These are phyloP conservation scores for Prunella fulvescens DNA, from an alignment of 2,113 vertebrate genomes.

Conservation along the genomic window DNA sequence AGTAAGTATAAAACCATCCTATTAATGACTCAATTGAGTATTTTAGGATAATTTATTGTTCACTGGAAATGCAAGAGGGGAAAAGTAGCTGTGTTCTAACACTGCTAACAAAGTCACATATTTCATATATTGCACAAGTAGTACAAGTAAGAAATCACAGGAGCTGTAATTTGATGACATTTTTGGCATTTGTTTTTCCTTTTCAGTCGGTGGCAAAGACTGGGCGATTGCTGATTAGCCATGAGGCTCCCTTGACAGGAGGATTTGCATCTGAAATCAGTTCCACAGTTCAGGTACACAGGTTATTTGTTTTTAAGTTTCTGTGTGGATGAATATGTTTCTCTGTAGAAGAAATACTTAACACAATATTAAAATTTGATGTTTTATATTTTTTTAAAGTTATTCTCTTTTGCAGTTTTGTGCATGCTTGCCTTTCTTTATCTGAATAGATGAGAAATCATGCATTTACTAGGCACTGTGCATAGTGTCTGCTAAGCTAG, in stretches of 20 bases:
- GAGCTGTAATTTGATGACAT: background rate
- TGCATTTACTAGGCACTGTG: background rate
- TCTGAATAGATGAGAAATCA: background rate
- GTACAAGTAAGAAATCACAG: background rate
- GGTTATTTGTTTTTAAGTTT: background rate
- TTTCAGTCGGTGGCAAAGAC: conserved; percentile 94
- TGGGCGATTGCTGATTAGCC: conserved; percentile 91
- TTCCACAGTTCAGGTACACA: conserved; percentile 90
- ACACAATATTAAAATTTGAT: background rate
- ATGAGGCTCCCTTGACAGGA: conserved; percentile 94
- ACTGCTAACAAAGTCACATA: background rate
- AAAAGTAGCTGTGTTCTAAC: background rate
- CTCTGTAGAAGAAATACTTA: background rate
- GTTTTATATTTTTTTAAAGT: background rate
- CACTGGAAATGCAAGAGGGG: background rate
- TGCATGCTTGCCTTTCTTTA: background rate
- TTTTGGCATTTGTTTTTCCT: background rate
- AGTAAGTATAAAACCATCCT: background rate
- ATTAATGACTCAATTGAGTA: background rate
- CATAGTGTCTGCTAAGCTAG: background rate
- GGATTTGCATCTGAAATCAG: conserved; percentile 97
- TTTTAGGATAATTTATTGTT: background rate
- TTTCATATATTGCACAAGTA: background rate
- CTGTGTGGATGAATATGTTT: background rate
- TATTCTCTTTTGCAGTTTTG: background rate